phyloP scores from a whole-genome alignment of 2,888 invertebrate species.

The Mythimna impura region DNA sequence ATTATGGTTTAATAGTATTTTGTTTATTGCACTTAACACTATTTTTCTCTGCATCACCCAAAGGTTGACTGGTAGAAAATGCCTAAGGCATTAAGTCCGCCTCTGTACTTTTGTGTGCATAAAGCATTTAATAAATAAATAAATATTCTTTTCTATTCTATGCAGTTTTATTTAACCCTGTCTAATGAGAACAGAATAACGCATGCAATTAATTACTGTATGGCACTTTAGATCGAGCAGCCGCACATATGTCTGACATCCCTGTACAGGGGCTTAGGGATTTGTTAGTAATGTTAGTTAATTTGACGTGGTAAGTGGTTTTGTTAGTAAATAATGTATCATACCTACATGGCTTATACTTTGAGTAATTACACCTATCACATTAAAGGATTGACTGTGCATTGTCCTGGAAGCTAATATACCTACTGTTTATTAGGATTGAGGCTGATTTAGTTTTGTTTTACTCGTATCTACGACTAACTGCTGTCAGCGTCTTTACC shows the following conservation, averaged over 20 bases:
- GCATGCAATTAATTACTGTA: not conserved
- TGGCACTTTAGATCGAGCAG: not conserved
- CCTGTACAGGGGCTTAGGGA: constrained; percentile 1
- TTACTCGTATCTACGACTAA: not conserved
- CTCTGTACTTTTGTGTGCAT: no score
- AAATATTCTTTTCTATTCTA: no score
- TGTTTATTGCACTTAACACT: no score
- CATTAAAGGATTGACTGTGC: not conserved
- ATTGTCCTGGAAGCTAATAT: not conserved
- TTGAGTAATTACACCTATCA: not conserved
- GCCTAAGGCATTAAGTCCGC: no score
- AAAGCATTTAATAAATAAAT: no score
- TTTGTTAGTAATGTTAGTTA: constrained; percentile 6
- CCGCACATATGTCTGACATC: not conserved
- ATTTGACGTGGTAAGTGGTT: constrained; percentile 17
- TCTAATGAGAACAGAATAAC: not conserved
- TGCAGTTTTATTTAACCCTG: no score
- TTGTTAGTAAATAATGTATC: constrained; percentile 5
- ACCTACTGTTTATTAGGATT: not conserved
- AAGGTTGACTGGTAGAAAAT: no score
- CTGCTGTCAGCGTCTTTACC: no score
- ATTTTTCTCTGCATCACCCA: no score
- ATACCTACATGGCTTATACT: not conserved
- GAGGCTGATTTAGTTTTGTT: not conserved
- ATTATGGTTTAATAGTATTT: no score